Evolutionary conservation across 2,888 invertebrate species (phyloP), one percentile per base, ranked within the genome.

Genomic region (Panopea generosa): DNA sequence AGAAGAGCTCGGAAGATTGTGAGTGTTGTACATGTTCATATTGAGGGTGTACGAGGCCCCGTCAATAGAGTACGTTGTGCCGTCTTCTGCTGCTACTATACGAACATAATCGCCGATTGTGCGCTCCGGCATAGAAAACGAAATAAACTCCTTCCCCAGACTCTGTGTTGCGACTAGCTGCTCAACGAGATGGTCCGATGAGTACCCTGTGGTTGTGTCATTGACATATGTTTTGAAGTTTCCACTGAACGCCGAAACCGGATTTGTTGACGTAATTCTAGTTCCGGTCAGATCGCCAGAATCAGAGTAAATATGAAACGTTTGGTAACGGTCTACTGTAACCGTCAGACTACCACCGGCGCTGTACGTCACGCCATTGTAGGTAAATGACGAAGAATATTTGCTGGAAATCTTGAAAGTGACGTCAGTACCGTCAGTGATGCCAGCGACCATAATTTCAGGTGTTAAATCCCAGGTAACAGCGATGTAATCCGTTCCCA

Each of bases 121-220:
- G 20, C 87, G 70, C 33, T 84, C 86, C 11, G 88, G 85, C 0
- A 89, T 76, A 24, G 87, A 86, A 4, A 84, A 84, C 16, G 83
- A 83, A 61, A 85, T 59, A 72, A 88, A 90, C 38, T 78, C 63
- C 43, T 71, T 85, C 16, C 89, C 89, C 87, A 89, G 89, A 16
- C 84, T 83, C 33, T 84, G 81, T 1, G 83, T 65, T 0, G 89
- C 82, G 18, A 84, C 73, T 33, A 89, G 49, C 77, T 86, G 85
- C 57, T 86, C 89, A 2, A 87, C 83, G 56, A 89, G 67, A 69
- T 89, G 89, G 63, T 89, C 89, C 0, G 73, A 73, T 18, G 76
- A 70, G 1, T 53, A 22, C 27, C 49, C 56, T 9, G 72, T 75
- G 40, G 22, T 77, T 4, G 74, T 53, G 26, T 71, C 70, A 1